phyloP scores from a whole-genome alignment of 2,113 vertebrate genomes.

The Dasyornis broadbenti region DNA sequence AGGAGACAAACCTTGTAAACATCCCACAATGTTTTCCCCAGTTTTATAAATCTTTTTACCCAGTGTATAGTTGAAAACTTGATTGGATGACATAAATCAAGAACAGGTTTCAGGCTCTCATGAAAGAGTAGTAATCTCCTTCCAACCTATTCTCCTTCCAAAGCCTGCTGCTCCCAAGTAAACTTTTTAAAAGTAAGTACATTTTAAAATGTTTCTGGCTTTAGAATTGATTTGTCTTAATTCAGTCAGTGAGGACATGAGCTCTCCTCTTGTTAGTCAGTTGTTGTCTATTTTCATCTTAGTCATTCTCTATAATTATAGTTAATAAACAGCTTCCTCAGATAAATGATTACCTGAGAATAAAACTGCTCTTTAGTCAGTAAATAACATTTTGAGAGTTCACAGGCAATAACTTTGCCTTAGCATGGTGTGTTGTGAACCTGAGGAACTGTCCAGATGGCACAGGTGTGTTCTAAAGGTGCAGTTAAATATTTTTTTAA shows the following conservation, averaged over 20 bases:
- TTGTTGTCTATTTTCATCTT: neutral
- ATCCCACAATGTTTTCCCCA: neutral
- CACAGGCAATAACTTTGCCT: neutral
- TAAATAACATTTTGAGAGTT: neutral
- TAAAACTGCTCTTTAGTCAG: constrained; percentile 27
- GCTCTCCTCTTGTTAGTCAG: neutral
- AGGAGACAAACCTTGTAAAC: neutral
- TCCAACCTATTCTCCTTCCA: neutral
- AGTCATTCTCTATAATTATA: neutral
- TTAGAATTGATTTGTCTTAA: neutral
- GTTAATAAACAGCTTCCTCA: constrained; percentile 45
- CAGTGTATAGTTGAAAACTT: neutral
- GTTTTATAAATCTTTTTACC: neutral
- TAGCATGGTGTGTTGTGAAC: neutral
- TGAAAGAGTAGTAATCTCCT: neutral
- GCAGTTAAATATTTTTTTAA: neutral
- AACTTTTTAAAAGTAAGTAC: neutral
- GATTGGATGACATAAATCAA: neutral
- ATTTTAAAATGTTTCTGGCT: neutral
- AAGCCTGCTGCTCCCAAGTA: neutral
- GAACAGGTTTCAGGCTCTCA: neutral
- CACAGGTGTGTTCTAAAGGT: neutral
- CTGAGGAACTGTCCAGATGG: neutral
- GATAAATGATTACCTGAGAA: constrained; percentile 32
- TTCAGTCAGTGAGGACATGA: neutral